phyloP scores from a whole-genome alignment of 2,797 vertebrate genomes.

The Ctenochaetus hawaiiensis region DNA sequence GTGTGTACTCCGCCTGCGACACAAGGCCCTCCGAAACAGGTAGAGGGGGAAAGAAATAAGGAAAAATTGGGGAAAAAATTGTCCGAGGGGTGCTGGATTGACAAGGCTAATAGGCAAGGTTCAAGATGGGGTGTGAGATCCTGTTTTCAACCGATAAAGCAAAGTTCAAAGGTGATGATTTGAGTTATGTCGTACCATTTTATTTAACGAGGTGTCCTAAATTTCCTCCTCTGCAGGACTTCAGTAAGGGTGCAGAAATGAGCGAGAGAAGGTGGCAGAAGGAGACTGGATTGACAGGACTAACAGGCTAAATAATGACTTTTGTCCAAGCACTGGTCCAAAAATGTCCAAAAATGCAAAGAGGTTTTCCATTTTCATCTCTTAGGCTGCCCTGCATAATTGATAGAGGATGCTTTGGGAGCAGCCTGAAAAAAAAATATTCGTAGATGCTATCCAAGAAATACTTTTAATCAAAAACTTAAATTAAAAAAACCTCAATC shows the following conservation, averaged over 20 bases:
- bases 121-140: not conserved
- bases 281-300: not conserved
- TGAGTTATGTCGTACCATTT: not conserved
- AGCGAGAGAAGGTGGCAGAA: conserved; percentile 1
- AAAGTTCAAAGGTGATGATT: not conserved
- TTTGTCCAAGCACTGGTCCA: not conserved
- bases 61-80: not conserved
- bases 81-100: conserved; percentile 2
- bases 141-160: not conserved
- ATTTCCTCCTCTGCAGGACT: not conserved
- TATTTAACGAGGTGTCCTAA: conserved; percentile 12
- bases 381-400: not conserved
- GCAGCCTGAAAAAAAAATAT: not conserved
- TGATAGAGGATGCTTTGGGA: not conserved
- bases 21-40: conserved; percentile 81
- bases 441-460: not conserved
- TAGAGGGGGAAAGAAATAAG: conserved; percentile 51
- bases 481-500: conserved; percentile 3
- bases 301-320: conserved; percentile 23
- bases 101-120: conserved; percentile 18
- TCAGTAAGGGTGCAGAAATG: not conserved
- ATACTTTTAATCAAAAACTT: not conserved
- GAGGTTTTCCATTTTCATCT: not conserved
- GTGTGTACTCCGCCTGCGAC: conserved; percentile 81
- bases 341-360: not conserved